Base-by-base conservation (phyloP, 2,113 vertebrate species). In the Neolamprologus variostigma region DNA sequence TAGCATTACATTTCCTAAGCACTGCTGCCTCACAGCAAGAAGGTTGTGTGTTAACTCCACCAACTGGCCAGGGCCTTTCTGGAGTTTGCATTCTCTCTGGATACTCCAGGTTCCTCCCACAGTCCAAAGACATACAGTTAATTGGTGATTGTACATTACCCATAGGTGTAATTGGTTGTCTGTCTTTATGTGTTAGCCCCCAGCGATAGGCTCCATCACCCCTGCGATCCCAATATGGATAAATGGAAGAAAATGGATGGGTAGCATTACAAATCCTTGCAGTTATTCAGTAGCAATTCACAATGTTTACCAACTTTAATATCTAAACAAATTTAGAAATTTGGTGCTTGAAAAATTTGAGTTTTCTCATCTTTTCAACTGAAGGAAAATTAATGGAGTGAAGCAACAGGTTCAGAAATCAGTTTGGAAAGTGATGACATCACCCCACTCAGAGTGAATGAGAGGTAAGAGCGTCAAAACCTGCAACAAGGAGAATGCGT, bases 201-300 rank as follows among this genome's bases (percentile, higher is more conserved):
- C 31, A 35, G 17, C 0, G 2, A 66, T 37, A 13, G 19, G 61
- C 31, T 66, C 61, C 2, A 37, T 35, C 17, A n/a, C 61, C 61
- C 0, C 19, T 21, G 61, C 0, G 0, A 68, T 37, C 33, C 11
- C 1, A 21, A 8, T 2, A 21, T 5, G 33, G 19, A 37, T 37
- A 68, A 68, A 37, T 37, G 19, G 11, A 37, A 37, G 61, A 37
- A 66, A 13, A 68, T 68, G 2, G 61, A 37, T 37, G 33, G 33
- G 33, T 66, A 37, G 33, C 10, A 3, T 66, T 66, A 66, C 10
- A 66, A 66, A 37, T 66, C 10, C 10, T 21, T 13, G 19, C 19
- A 71, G 63, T 42, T 40, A 63, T 40, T 45, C 37, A 16, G 63
- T 26, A 71, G 37, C 66, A 2, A 40, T 71, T 71, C 3, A 23